These are phyloP conservation scores for Petrocephalus zakoni DNA, from an alignment of 2,113 vertebrate species.

Conservation along the genomic window DNA sequence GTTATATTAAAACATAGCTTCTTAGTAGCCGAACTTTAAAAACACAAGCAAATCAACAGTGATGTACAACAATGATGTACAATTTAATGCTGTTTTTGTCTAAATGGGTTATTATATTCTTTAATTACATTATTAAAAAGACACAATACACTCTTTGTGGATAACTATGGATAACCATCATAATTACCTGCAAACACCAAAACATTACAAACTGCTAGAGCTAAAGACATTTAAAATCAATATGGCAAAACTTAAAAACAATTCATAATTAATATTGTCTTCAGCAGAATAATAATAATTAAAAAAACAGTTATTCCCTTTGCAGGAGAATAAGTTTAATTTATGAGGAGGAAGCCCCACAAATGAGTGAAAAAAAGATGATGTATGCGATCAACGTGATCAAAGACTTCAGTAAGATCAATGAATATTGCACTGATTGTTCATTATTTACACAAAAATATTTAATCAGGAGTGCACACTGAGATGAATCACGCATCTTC, in stretches of 20 bases:
- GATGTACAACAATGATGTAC: too few relatives aligned
- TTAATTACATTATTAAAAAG: not conserved
- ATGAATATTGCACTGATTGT: constrained; percentile 25
- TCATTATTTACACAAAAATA: constrained; percentile 27
- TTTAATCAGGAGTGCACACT: constrained; percentile 31
- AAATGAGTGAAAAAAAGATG: constrained; percentile 3
- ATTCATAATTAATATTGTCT: not conserved
- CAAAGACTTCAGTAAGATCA: constrained; percentile 25
- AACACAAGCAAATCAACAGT: too few relatives aligned
- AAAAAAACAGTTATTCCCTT: not conserved
- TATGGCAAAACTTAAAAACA: not conserved
- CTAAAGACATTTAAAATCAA: not conserved
- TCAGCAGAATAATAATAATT: not conserved
- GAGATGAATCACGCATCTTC: constrained; percentile 35
- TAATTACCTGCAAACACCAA: not conserved
- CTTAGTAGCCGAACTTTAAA: too few relatives aligned
- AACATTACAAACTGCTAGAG: not conserved
- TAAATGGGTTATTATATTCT: not conserved
- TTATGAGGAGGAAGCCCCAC: not conserved
- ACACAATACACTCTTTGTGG: not conserved
- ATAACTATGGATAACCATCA: not conserved
- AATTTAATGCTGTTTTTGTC: not conserved
- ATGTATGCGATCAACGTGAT: constrained; percentile 14
- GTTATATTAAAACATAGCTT: too few relatives aligned
- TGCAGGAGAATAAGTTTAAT: constrained; percentile 5